These are phyloP conservation scores for Sternarchorhynchus goeldii DNA, from an alignment of 2,797 vertebrate genomes.

Conservation along the genomic window DNA sequence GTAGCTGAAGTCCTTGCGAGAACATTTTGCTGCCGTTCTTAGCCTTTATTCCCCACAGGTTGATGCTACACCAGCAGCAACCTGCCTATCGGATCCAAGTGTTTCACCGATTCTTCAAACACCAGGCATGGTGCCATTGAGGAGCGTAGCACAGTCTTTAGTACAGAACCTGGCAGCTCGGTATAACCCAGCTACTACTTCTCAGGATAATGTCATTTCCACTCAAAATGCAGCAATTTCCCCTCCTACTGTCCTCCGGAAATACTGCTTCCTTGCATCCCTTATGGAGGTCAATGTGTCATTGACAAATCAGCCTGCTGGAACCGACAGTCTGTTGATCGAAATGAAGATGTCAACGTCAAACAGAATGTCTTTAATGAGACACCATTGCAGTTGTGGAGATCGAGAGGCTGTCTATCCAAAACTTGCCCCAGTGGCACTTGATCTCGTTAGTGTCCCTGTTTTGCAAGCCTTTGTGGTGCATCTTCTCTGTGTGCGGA, in stretches of 20 bases:
- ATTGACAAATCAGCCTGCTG: constrained; percentile 33
- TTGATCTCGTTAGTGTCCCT: constrained; percentile 42
- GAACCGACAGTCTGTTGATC: constrained; percentile 4
- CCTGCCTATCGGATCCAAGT: constrained; percentile 47
- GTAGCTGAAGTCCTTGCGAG: constrained; percentile 35
- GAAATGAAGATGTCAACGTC: constrained; percentile 35
- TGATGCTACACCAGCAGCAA: constrained; percentile 48
- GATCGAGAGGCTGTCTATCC: constrained; percentile 40
- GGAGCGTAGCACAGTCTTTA: constrained; percentile 34
- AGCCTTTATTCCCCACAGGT: constrained; percentile 39
- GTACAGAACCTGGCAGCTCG: constrained; percentile 31
- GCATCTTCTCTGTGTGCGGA: constrained; percentile 46
- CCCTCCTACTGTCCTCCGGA: constrained; percentile 19
- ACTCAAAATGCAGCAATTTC: constrained; percentile 7
- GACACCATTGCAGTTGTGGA: constrained; percentile 48
- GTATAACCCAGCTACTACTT: constrained; percentile 19
- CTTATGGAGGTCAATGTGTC: constrained; percentile 15
- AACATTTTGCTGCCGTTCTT: constrained; percentile 39
- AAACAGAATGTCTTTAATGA: constrained; percentile 41
- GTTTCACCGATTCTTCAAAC: constrained; percentile 46
- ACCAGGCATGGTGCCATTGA: constrained; percentile 33
- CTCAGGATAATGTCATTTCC: constrained; percentile 13
- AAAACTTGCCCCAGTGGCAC: constrained; percentile 40
- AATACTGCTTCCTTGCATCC: constrained; percentile 30
- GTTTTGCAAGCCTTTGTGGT: constrained; percentile 46